Evolutionary conservation across 2,888 invertebrate genomes (phyloP).

Genomic region (Gymnocheta viridis): DNA sequence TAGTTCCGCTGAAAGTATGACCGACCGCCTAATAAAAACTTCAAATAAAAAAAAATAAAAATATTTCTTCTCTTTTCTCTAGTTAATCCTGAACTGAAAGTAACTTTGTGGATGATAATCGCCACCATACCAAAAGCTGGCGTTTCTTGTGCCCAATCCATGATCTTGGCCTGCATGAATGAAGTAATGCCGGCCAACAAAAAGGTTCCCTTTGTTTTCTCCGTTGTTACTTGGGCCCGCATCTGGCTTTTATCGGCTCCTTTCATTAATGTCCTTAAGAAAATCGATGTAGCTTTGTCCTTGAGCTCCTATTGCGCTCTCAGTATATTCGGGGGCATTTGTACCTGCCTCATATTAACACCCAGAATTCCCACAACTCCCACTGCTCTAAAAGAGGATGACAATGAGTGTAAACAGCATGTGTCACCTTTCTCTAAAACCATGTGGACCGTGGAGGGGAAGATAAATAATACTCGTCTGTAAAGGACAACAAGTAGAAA

Average conservation of each 20-base stretch:
- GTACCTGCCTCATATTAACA: constrained; percentile 77
- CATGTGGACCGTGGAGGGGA: constrained; percentile 76
- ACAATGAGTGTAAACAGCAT: constrained; percentile 68
- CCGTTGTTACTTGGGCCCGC: constrained; percentile 81
- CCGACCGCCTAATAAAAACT: too few relatives aligned
- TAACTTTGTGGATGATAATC: constrained; percentile 80
- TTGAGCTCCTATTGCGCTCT: constrained; percentile 78
- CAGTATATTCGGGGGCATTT: constrained; percentile 80
- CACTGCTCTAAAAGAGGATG: background rate
- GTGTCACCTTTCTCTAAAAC: constrained; percentile 73
- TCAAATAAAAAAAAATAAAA: background rate
- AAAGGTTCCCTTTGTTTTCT: constrained; percentile 80
- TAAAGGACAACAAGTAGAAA: constrained; percentile 23
- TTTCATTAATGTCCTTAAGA: constrained; percentile 80
- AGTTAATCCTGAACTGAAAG: constrained; percentile 78
- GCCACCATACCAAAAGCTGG: constrained; percentile 81
- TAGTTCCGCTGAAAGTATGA: constrained; percentile 77
- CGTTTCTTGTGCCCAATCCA: constrained; percentile 81
- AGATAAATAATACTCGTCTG: constrained; percentile 75
- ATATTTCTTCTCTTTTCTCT: constrained; percentile 27
- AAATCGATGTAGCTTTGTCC: constrained; percentile 79
- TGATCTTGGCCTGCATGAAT: constrained; percentile 81
- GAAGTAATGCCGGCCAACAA: constrained; percentile 81
- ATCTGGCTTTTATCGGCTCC: constrained; percentile 81
- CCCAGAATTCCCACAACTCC: constrained; percentile 70